Evolutionary conservation across 1,140 invertebrate species (phyloP).

Genomic region (Monochamus saltuarius): DNA sequence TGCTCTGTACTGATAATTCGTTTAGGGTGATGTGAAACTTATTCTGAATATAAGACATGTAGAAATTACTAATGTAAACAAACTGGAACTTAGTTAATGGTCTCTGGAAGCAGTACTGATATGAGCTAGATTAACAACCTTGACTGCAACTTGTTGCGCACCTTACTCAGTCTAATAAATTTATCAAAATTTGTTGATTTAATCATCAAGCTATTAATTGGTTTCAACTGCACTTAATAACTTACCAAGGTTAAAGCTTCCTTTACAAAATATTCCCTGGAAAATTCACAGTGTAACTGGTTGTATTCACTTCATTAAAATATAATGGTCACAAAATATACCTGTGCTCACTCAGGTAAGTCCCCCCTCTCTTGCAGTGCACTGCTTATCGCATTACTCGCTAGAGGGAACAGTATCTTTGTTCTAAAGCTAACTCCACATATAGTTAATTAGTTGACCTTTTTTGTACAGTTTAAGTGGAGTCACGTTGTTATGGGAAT

Average conservation of each 20-base stretch:
- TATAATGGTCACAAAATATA: slow-evolving; percentile 5
- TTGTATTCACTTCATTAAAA: not conserved
- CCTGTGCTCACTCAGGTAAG: slow-evolving; percentile 6
- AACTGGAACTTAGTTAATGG: too few relatives aligned
- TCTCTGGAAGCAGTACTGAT: too few relatives aligned
- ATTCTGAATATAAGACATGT: too few relatives aligned
- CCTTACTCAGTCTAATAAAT: not conserved
- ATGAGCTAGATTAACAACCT: not conserved
- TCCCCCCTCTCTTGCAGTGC: not conserved
- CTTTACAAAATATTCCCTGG: not conserved
- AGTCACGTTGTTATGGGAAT: not conserved
- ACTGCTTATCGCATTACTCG: slow-evolving; percentile 1
- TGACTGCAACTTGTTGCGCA: slow-evolving; percentile 6
- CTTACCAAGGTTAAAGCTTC: not conserved
- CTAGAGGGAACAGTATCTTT: slow-evolving; percentile 1
- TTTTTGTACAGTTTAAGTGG: not conserved
- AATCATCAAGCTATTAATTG: slow-evolving; percentile 1
- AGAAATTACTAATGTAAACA: too few relatives aligned
- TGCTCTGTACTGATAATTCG: too few relatives aligned
- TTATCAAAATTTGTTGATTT: not conserved
- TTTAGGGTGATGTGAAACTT: too few relatives aligned
- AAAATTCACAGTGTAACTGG: slow-evolving; percentile 1
- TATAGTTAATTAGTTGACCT: slow-evolving; percentile 6
- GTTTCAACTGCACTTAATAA: too few relatives aligned
- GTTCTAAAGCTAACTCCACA: not conserved